Evolutionary conservation across 64 coral and sea anemone species (phyloP), one percentile per base, ranked within the genome.

Genomic region (Porites australiensis): DNA sequence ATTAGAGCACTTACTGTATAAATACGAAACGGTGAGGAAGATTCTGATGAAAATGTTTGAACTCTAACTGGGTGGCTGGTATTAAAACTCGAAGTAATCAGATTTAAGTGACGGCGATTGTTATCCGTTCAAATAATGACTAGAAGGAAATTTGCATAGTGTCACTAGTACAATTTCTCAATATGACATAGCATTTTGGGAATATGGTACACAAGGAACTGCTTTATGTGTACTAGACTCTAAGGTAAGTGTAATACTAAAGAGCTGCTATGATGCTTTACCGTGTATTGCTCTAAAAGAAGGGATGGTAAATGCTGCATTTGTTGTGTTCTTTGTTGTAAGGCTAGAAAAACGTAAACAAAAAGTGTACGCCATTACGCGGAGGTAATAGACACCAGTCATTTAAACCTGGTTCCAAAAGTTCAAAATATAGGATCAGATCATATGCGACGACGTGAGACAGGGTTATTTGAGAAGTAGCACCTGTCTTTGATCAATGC

Each of bases 131-230:
- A 37, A 37, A 50, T 84, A 67, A 84, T 84, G 37, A 84, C 46
- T 68, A 84, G 69, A 65, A 50, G 14, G 7, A 84, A 84, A 84
- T 84, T 84, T 84, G 81, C 81, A 84, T 84, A 68, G 81, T 15
- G 64, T 62, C 19, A 50, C 73, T 45, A 8, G 62, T 50, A 19
- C 59, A 84, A 45, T 15, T 64, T 84, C 45, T 84, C 18, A 13
- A 23, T 84, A 52, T 84, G 63, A 69, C 81, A 84, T 64, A 84
- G 6, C 18, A 8, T 13, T 61, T 51, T 46, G 69, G 81, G 45
- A 10, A 84, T 68, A 68, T 57, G 12, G 9, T 19, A 0, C 18
- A 50, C 51, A 14, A 84, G 6, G 11, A 7, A 44, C 14, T 3
- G 47, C 43, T 44, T 44, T 50, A 19, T 9, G 54, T 13, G 3